A percentile compares a stretch with the other conserved stretches of the same genome.
Conservation (phyloP, 2,797 vertebrate genomes). For the Dallia pectoralis region DNA sequence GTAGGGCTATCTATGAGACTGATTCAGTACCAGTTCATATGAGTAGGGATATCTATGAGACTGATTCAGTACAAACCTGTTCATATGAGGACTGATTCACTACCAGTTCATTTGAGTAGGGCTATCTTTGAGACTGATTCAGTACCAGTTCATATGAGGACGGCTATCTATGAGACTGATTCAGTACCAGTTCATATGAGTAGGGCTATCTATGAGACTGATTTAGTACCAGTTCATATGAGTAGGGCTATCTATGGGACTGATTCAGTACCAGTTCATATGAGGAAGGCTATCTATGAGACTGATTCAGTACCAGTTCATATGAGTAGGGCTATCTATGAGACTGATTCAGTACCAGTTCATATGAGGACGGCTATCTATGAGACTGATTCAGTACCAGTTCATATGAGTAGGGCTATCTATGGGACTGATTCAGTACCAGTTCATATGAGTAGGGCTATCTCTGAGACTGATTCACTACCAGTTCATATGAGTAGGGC, state of each 20-base stretch:
- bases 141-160: neutral
- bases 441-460: neutral
- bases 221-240: neutral
- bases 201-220: neutral
- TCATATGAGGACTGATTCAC: no score
- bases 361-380: neutral
- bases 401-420: neutral
- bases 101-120: neutral
- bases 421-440: neutral
- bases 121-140: neutral
- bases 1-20: neutral
- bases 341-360: neutral
- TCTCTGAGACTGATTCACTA: neutral
- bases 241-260: neutral
- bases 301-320: neutral
- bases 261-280: neutral
- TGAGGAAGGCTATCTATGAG: neutral
- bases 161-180: neutral
- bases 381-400: neutral
- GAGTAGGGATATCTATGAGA: neutral
- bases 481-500: neutral
- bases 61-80: no score
- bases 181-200: neutral
- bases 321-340: neutral
- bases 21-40: neutral